Base-by-base conservation (phyloP, 2,113 vertebrate species). In the Oreochromis aureus region DNA sequence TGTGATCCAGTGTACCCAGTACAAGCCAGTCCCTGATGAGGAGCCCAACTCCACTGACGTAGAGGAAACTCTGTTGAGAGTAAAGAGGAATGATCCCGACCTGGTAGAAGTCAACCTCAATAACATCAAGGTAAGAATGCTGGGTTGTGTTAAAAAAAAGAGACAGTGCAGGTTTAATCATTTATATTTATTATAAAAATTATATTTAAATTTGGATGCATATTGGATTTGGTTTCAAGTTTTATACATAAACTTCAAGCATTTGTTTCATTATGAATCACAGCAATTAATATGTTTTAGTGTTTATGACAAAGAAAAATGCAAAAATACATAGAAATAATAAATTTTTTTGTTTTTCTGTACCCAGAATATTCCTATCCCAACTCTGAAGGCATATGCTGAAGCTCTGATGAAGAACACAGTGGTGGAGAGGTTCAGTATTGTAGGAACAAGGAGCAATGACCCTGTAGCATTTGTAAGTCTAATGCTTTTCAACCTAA, bases 91-190 rank as follows among this genome's bases (percentile, higher is more conserved):
- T 3, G 98, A 99, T 92, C 97, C 98, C 0, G 96, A 98, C 44
- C 97, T 99, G 16, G 95, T 98, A 86, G 98, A 99, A 86, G 97
- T 99, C 87, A 99, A 99, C 94, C 98, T 99, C 59, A 99, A 99
- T 93, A 99, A 99, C 93, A 99, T 99, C 88, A 97, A 96, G 97
- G 99, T 99, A 39, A 48, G 69, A 46, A 22, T 10, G 9, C 30
- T 34, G 39, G 61, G n/a, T 53, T 44, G 30, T 55, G 36, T 30
- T 27, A 0, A 53, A n/a, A 56, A 34, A 34, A 48, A 3, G 34
- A 9, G 1, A 55, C 16, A 2, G 46, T 16, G 2, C 39, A 51
- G 5, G 4, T 63, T 63, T 63, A 34, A 61, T 61, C 32, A 63
- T 19, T 30, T 63, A 34, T 63, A 63, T 63, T 1, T 63, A 34